Evolutionary conservation across 64 coral and sea anemone species (phyloP).

Genomic region (Montipora foliosa): DNA sequence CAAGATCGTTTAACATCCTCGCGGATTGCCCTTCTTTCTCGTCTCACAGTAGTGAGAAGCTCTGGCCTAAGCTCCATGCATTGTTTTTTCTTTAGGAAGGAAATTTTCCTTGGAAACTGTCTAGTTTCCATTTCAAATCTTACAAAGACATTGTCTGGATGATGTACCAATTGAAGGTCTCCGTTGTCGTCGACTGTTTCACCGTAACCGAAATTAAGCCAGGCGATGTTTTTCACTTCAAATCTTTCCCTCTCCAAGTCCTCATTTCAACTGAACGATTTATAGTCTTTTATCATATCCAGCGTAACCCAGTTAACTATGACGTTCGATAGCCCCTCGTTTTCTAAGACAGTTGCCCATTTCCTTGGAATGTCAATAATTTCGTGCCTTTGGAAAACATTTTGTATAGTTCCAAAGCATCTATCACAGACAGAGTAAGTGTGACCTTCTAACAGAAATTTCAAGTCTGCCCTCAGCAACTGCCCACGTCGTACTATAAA

Average conservation of each 20-base stretch:
- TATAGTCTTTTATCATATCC: background rate
- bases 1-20: too few relatives aligned
- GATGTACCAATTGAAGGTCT: too few relatives aligned
- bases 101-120: too few relatives aligned
- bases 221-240: too few relatives aligned
- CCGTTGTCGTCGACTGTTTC: too few relatives aligned
- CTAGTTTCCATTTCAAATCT: too few relatives aligned
- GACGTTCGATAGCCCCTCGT: background rate
- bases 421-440: conserved; percentile 32
- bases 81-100: too few relatives aligned
- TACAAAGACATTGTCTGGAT: too few relatives aligned
- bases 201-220: too few relatives aligned
- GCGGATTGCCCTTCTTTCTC: too few relatives aligned
- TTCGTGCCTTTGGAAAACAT: background rate
- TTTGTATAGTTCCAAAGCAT: conserved; percentile 32
- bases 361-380: background rate
- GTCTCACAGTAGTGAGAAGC: too few relatives aligned
- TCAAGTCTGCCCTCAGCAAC: conserved; percentile 2
- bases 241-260: background rate
- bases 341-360: conserved; percentile 1
- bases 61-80: too few relatives aligned
- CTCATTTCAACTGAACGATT: background rate
- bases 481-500: background rate
- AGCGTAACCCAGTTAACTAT: background rate
- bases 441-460: conserved; percentile 30